Evolutionary conservation across 2,888 invertebrate species (phyloP).

Genomic region (Shargacucullia verbasci): DNA sequence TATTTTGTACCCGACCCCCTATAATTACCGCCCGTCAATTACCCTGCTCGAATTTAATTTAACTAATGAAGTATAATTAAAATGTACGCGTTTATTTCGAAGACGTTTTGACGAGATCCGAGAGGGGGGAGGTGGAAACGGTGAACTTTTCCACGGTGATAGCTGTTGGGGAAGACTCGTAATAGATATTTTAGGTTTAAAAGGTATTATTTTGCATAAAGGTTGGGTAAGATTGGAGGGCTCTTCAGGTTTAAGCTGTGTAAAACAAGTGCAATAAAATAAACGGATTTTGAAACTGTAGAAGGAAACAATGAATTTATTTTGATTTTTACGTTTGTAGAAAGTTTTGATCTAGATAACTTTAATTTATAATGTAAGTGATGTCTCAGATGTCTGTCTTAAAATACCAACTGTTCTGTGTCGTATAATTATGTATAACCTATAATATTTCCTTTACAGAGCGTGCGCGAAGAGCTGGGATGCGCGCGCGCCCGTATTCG

Average conservation of each 20-base stretch:
- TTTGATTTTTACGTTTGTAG: too few species aligned
- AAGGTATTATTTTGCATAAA: slow-evolving; percentile 17
- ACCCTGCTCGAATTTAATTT: slow-evolving; percentile 87
- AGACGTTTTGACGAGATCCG: slow-evolving; percentile 69
- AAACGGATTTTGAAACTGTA: neutral
- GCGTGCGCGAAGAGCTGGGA: slow-evolving; percentile 93
- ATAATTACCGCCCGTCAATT: slow-evolving; percentile 85
- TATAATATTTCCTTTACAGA: slow-evolving; percentile 78
- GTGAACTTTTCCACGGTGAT: slow-evolving; percentile 60
- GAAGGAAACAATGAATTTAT: neutral
- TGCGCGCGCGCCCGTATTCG: slow-evolving; percentile 92
- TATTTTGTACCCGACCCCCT: slow-evolving; percentile 69
- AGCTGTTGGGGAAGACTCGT: slow-evolving; percentile 45
- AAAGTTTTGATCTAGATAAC: too few species aligned
- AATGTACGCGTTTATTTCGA: slow-evolving; percentile 84
- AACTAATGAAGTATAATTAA: slow-evolving; percentile 89
- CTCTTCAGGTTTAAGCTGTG: neutral
- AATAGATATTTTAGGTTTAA: slow-evolving; percentile 50
- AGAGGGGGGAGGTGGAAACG: slow-evolving; percentile 61
- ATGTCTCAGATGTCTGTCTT: too few species aligned
- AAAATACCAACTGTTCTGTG: too few species aligned
- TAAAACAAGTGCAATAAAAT: too few species aligned
- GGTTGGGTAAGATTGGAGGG: slow-evolving; percentile 21
- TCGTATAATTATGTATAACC: too few species aligned
- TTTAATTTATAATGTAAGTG: too few species aligned